phyloP scores from a whole-genome alignment of 2,888 invertebrate species.

The Clanis bilineata region DNA sequence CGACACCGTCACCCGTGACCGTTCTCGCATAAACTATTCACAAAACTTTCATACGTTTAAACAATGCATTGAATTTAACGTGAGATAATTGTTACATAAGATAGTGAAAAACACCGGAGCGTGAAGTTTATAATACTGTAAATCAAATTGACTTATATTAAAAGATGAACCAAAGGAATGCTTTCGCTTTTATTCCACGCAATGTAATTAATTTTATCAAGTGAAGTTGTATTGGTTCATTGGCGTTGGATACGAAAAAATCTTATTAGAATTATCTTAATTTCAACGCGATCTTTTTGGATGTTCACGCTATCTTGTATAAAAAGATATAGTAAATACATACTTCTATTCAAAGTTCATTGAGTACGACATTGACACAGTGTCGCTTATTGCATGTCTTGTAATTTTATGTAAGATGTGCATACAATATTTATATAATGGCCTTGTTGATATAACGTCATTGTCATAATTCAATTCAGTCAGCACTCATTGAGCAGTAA shows the following conservation, averaged over 20 bases:
- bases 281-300: no score
- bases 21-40: slow-evolving; percentile 27
- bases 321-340: no score
- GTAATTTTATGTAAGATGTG: no score
- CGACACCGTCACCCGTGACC: slow-evolving; percentile 54
- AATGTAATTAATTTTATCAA: background rate
- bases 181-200: background rate
- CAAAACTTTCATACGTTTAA: background rate
- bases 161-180: background rate
- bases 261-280: background rate
- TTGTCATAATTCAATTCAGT: no score
- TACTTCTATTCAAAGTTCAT: no score
- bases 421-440: no score
- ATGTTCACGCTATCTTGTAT: no score
- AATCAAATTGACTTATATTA: background rate
- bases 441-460: no score
- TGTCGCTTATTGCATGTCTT: no score
- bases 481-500: no score
- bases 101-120: background rate
- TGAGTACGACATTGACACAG: no score
- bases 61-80: slow-evolving; percentile 3
- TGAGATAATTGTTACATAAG: slow-evolving; percentile 1
- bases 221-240: background rate
- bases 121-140: background rate
- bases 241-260: background rate